Conservation (phyloP, 2,113 vertebrate genomes). For the Aegithalos caudatus region DNA sequence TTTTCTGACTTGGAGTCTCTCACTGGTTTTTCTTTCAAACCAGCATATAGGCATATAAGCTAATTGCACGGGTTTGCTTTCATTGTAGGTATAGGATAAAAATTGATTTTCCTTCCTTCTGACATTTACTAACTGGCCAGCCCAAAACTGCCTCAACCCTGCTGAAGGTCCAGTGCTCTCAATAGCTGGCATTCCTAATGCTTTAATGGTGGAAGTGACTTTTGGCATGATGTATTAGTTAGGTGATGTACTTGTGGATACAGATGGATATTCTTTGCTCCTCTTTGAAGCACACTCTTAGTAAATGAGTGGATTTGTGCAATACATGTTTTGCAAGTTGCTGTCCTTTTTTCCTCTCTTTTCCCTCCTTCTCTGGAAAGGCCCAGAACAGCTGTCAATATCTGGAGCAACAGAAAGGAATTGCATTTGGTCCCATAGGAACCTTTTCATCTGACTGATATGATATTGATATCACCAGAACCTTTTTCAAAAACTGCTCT, state of each 20-base stretch:
- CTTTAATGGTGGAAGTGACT: not conserved
- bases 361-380: not conserved
- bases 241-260: not conserved
- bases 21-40: no score
- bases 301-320: not conserved
- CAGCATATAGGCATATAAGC: constrained; percentile 18
- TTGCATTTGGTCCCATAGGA: not conserved
- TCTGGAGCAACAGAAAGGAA: not conserved
- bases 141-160: not conserved
- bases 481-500: not conserved
- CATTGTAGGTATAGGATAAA: not conserved
- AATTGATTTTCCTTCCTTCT: constrained; percentile 38
- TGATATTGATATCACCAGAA: not conserved
- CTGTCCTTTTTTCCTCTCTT: not conserved
- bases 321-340: not conserved
- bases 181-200: not conserved
- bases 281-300: not conserved
- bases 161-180: not conserved
- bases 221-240: not conserved
- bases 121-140: not conserved
- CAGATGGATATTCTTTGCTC: not conserved
- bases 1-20: no score
- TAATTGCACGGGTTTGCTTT: constrained; percentile 25
- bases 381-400: not conserved
- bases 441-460: not conserved